Base-by-base conservation (phyloP, 2,888 invertebrate species). In the Macrophya annulata region DNA sequence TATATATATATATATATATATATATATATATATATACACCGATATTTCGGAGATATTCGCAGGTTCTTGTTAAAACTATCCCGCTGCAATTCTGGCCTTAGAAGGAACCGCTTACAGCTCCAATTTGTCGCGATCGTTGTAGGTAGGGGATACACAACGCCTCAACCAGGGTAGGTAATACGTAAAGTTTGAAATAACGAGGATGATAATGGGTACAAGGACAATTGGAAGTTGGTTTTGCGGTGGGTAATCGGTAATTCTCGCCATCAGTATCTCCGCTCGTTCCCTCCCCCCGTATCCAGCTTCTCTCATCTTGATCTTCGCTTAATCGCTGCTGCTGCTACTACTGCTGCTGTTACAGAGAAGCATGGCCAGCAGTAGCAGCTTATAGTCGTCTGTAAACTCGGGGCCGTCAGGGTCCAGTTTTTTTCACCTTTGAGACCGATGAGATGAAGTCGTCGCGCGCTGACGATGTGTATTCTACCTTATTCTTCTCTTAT, bases 361-460 rank as follows among this genome's bases (percentile, higher is more conserved):
- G 48, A 48, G 48, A 48, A 48, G 48, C 10, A 48, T 9, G 48
- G 15, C 10, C 15, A 48, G 48, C 15, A 68, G 68, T 1, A 68
- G 68, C 15, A 68, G 68, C 68, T 21, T 68, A 68, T 31, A 43
- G 45, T 68, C 15, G 45, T 68, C 15, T 10, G 6, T 37, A 68
- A 37, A 68, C 31, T 45, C 74, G 74, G 45, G 74, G 43, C 43
- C 74, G 74, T 74, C 45, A 74, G 68, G 62, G 45, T 45, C 74
- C 74, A 74, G 74, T 74, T 74, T 74, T 74, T 74, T 74, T 21
- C 55, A 51, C 55, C 37, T 31, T 17, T 51, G 77, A 77, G 59
- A 31, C 76, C 51, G 59, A 81, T 17, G 72, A 72, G 59, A 81
- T 81, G 81, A 81, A 81, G 81, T 81, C 62, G 81, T 81, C 81